Evolutionary conservation across 2,797 vertebrate species (phyloP).

Genomic region (Kryptolebias ocellatus): DNA sequence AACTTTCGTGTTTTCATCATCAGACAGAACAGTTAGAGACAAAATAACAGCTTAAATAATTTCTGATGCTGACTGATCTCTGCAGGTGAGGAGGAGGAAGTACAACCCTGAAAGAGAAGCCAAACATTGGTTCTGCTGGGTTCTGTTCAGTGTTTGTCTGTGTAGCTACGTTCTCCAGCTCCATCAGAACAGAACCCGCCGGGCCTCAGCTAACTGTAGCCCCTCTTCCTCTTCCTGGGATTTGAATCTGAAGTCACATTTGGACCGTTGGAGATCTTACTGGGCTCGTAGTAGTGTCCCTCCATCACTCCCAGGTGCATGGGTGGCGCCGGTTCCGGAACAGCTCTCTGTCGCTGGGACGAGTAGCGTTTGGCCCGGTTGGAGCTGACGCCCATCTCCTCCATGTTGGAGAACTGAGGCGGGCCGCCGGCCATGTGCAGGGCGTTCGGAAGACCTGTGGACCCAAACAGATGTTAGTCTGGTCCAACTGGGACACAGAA

Average conservation of each 20-base stretch:
- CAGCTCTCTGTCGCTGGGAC: conserved; percentile 91
- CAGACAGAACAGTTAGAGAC: not conserved
- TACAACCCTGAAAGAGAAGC: too few relatives aligned
- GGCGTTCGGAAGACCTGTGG: conserved; percentile 86
- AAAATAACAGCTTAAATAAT: too few relatives aligned
- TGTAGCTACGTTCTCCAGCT: not conserved
- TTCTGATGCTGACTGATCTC: not conserved
- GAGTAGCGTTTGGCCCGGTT: conserved; percentile 96
- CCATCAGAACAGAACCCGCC: not conserved
- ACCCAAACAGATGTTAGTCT: not conserved
- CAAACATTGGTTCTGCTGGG: not conserved
- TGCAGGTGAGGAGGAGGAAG: not conserved
- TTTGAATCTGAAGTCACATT: not conserved
- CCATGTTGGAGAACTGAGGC: conserved; percentile 89
- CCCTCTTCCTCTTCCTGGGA: too few relatives aligned
- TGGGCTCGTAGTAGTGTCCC: conserved; percentile 94
- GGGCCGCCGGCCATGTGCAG: conserved; percentile 87
- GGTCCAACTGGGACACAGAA: not conserved
- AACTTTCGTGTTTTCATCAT: too few relatives aligned
- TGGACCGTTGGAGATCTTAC: conserved; percentile 72
- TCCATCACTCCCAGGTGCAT: conserved; percentile 95
- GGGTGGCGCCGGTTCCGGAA: conserved; percentile 87
- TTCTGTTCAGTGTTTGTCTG: too few relatives aligned
- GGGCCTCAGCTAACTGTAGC: not conserved
- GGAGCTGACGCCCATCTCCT: conserved; percentile 87